Evolutionary conservation across 2,888 invertebrate species (phyloP).

Genomic region (Hyposoter didymator): DNA sequence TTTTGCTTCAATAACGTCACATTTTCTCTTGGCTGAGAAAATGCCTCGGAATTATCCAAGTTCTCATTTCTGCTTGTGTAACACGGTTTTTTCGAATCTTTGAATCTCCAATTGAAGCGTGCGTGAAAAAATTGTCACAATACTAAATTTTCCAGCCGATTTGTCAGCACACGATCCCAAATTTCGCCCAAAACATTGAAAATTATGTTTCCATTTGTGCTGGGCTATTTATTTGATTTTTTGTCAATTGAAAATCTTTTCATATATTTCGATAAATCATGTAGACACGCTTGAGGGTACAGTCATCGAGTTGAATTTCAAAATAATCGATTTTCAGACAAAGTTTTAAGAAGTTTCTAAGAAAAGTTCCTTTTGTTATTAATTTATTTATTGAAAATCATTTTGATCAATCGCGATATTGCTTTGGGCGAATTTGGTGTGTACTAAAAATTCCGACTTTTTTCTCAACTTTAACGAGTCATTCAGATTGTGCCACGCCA

Average conservation of each 20-base stretch:
- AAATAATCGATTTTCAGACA: not conserved
- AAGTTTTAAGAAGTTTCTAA: not conserved
- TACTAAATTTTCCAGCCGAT: not conserved
- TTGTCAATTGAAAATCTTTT: not conserved
- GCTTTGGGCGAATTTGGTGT: not conserved
- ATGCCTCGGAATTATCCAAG: not conserved
- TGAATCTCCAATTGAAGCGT: not conserved
- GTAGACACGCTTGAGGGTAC: too few species aligned
- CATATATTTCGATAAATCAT: not conserved
- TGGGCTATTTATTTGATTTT: not conserved
- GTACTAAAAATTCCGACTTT: not conserved
- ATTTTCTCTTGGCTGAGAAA: not conserved
- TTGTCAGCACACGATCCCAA: not conserved
- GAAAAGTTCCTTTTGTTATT: not conserved
- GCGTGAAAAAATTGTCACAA: not conserved
- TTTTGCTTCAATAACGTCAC: slow-evolving; percentile 6
- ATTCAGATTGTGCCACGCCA: not conserved
- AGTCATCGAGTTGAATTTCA: not conserved
- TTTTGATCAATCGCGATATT: not conserved
- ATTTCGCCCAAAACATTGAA: not conserved
- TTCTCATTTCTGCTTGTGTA: not conserved
- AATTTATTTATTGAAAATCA: not conserved
- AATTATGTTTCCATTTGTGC: not conserved
- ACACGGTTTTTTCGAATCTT: not conserved
- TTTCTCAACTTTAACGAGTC: not conserved